Percentiles rank a stretch among this genome's conserved stretches.
Conservation (phyloP, 1,140 invertebrate genomes). For the Daktulosphaira vitifoliae region DNA sequence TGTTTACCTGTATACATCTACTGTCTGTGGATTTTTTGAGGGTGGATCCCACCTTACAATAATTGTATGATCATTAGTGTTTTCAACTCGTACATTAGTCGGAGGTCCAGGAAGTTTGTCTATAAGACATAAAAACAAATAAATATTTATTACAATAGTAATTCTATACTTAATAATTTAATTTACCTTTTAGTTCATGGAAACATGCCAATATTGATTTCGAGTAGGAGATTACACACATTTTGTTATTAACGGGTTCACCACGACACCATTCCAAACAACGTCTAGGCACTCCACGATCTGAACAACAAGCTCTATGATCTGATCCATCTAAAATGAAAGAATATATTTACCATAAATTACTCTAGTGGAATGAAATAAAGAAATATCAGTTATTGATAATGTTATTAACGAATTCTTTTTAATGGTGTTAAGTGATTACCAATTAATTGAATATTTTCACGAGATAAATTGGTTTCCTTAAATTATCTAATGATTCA, state of each 20-base stretch:
- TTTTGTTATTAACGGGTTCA: conserved; percentile 51
- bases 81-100: conserved; percentile 55
- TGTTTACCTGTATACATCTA: conserved; percentile 62
- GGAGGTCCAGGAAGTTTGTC: conserved; percentile 65
- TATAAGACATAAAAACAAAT: conserved; percentile 37
- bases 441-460: too few species aligned
- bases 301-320: conserved; percentile 67
- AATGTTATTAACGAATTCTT: too few species aligned
- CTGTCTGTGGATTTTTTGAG: conserved; percentile 67
- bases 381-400: too few species aligned
- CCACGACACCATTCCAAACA: conserved; percentile 69
- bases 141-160: background rate
- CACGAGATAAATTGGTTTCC: too few species aligned
- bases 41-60: conserved; percentile 65
- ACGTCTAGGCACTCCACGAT: conserved; percentile 59
- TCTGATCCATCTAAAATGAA: conserved; percentile 51
- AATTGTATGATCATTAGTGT: conserved; percentile 51
- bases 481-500: too few species aligned
- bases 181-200: conserved; percentile 60
- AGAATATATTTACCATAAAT: too few species aligned
- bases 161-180: background rate
- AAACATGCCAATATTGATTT: conserved; percentile 69
- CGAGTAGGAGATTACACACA: conserved; percentile 62
- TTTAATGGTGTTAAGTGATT: too few species aligned
- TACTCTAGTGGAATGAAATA: too few species aligned